Percentiles rank a stretch among this genome's conserved stretches.
Conservation (phyloP, 2,797 vertebrate species). For the Ambastaia sidthimunki region DNA sequence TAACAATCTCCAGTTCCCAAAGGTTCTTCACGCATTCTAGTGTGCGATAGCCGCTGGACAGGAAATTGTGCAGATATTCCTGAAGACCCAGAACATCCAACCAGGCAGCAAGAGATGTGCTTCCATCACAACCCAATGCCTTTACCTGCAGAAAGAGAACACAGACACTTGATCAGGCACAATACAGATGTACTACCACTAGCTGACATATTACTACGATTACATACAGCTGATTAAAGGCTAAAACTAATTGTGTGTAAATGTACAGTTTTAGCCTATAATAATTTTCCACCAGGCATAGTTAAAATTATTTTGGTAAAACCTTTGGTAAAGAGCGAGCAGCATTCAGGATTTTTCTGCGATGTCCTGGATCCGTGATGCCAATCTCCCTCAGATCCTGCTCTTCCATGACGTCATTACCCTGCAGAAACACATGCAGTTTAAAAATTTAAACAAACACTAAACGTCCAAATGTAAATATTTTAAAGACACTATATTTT, state of each 20-base stretch:
- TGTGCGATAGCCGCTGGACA: constrained; percentile 92
- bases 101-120: constrained; percentile 89
- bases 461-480: background rate
- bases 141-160: constrained; percentile 80
- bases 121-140: constrained; percentile 88
- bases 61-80: constrained; percentile 92
- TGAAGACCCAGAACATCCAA: constrained; percentile 91
- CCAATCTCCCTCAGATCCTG: constrained; percentile 95
- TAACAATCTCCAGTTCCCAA: constrained; percentile 98
- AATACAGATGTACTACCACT: background rate
- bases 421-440: constrained; percentile 64
- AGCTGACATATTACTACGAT: too few species aligned
- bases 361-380: constrained; percentile 88
- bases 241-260: too few species aligned
- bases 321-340: constrained; percentile 94
- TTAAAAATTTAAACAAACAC: too few species aligned
- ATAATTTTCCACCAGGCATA: background rate
- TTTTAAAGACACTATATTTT: background rate
- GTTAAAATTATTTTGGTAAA: constrained; percentile 3
- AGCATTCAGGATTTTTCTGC: constrained; percentile 91
- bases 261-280: background rate
- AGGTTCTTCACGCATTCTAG: constrained; percentile 96
- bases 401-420: constrained; percentile 94
- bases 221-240: background rate
- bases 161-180: constrained; percentile 3